Evolutionary conservation across 2,888 invertebrate genomes (phyloP).

Genomic region (Himalopsyche tibetana): DNA sequence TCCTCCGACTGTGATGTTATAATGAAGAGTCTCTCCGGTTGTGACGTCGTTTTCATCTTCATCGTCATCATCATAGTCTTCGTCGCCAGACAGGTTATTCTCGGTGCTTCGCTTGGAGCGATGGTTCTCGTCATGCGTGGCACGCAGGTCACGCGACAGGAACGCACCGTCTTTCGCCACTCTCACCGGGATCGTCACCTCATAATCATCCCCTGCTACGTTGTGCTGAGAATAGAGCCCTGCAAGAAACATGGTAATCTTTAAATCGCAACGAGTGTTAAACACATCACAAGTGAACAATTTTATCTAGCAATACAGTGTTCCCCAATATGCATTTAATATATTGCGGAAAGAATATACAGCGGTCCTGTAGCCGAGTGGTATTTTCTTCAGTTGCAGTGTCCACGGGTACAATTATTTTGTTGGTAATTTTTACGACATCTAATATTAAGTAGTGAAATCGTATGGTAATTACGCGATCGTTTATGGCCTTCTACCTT

Average conservation of each 20-base stretch:
- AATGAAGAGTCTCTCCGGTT: conserved; percentile 69
- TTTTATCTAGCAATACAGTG: too few relatives aligned
- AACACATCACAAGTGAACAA: too few relatives aligned
- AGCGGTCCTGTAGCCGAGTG: too few relatives aligned
- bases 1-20: conserved; percentile 75
- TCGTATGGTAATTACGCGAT: too few relatives aligned
- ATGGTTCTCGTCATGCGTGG: conserved; percentile 75
- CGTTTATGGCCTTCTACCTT: too few relatives aligned
- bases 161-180: conserved; percentile 78
- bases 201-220: conserved; percentile 76
- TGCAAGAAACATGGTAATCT: conserved; percentile 63
- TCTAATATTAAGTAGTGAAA: too few relatives aligned
- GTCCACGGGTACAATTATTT: too few relatives aligned
- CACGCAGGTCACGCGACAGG: conserved; percentile 77
- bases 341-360: too few relatives aligned
- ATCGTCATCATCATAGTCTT: conserved; percentile 48
- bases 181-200: conserved; percentile 80
- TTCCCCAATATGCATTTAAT: too few relatives aligned
- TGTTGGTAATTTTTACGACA: too few relatives aligned
- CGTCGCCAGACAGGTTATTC: conserved; percentile 70
- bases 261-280: too few relatives aligned
- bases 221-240: conserved; percentile 76
- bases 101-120: conserved; percentile 73
- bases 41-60: conserved; percentile 42
- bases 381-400: too few relatives aligned